Evolutionary conservation across 2,113 vertebrate genomes (phyloP).

Genomic region (Campylomormyrus numenius): DNA sequence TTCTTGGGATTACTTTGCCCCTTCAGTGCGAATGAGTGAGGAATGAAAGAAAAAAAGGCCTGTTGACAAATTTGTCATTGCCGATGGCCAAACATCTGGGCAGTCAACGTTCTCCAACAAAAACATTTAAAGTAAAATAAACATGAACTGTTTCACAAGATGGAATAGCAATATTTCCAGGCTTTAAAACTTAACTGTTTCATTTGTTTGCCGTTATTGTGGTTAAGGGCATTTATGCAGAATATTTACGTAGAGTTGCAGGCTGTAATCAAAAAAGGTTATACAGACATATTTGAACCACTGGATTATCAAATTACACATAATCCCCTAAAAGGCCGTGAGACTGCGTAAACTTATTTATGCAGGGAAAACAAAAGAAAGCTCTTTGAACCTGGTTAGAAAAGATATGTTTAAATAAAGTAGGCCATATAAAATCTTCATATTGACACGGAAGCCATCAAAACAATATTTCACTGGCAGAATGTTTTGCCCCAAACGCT

Average conservation of each 20-base stretch:
- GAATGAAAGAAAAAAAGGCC: background rate
- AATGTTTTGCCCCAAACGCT: background rate
- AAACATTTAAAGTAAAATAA: background rate
- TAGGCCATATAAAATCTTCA: background rate
- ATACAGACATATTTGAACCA: background rate
- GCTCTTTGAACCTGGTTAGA: background rate
- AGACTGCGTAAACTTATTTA: background rate
- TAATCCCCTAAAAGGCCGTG: conserved; percentile 6
- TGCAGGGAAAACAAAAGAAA: background rate
- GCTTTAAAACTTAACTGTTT: background rate
- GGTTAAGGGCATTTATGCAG: background rate
- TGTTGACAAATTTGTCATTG: background rate
- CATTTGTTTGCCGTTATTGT: background rate
- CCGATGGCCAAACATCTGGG: conserved; percentile 1
- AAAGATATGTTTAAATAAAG: background rate
- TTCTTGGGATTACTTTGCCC: background rate
- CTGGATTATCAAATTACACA: conserved; percentile 6
- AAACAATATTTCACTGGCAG: background rate
- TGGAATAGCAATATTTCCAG: background rate
- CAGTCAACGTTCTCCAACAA: background rate
- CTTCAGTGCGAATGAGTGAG: background rate
- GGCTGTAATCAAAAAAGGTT: background rate
- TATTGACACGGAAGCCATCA: background rate
- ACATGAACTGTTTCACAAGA: background rate
- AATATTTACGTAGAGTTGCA: conserved; percentile 6